These are phyloP conservation scores for Argya squamiceps DNA, from an alignment of 2,797 vertebrate genomes.

Conservation along the genomic window DNA sequence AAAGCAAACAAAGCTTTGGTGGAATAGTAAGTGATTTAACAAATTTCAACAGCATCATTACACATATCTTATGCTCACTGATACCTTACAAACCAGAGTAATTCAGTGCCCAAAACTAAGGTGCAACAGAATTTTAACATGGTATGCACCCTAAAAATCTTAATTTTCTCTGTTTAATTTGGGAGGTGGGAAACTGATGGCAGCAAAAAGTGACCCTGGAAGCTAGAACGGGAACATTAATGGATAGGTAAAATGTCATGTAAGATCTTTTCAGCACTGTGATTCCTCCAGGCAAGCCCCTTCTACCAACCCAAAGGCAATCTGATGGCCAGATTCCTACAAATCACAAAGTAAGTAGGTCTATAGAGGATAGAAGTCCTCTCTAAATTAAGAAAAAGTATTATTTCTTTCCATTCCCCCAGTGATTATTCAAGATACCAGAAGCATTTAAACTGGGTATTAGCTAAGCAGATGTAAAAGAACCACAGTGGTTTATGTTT, in stretches of 20 bases:
- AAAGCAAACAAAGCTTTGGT: neutral
- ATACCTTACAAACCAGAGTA: neutral
- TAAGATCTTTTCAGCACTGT: neutral
- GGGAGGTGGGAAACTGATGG: neutral
- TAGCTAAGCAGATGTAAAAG: neutral
- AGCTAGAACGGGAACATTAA: neutral
- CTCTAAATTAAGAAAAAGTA: neutral
- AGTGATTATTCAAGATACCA: neutral
- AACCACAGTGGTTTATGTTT: neutral
- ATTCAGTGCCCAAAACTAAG: neutral
- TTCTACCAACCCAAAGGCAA: neutral
- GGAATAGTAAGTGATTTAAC: neutral
- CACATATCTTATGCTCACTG: neutral
- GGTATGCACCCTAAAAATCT: neutral
- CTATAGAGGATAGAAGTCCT: neutral
- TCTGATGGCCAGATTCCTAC: neutral
- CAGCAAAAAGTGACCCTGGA: neutral
- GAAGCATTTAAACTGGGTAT: neutral
- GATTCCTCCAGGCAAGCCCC: neutral
- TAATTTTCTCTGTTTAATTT: neutral
- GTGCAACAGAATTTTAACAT: neutral
- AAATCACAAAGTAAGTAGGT: neutral
- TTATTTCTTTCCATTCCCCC: neutral
- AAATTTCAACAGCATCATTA: neutral
- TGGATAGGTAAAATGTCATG: neutral